phyloP scores from a whole-genome alignment of 2,797 vertebrate species.

The Moxostoma hubbsi region DNA sequence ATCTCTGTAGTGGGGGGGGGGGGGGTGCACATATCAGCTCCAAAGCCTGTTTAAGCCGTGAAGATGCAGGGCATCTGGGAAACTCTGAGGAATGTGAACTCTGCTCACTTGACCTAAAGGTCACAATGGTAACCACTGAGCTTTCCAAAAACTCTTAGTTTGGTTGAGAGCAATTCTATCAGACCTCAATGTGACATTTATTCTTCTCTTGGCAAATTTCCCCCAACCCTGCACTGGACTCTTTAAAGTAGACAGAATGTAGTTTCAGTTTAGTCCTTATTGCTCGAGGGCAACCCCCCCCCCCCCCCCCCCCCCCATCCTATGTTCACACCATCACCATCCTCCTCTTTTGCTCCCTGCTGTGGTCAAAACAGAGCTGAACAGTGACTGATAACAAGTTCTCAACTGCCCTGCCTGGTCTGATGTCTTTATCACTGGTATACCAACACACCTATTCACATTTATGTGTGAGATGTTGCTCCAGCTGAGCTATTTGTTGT shows the following conservation, averaged over 20 bases:
- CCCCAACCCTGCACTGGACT: constrained; percentile 10
- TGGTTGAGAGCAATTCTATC: constrained; percentile 11
- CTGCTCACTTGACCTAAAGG: constrained; percentile 46
- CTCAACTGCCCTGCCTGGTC: constrained; percentile 46
- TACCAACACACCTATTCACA: constrained; percentile 59
- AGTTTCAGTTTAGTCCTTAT: constrained; percentile 20
- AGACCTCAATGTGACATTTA: constrained; percentile 36
- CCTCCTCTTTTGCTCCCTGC: constrained; percentile 36
- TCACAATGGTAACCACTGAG: constrained; percentile 30
- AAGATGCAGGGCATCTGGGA: constrained; percentile 19
- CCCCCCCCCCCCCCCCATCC: constrained; percentile 21
- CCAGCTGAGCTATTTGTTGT: constrained; percentile 43
- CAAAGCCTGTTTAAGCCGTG: not conserved
- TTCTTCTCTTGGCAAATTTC: constrained; percentile 31
- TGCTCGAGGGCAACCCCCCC: constrained; percentile 22
- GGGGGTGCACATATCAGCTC: too few relatives aligned
- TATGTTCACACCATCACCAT: constrained; percentile 19
- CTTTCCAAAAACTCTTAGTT: constrained; percentile 1
- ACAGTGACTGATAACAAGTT: constrained; percentile 48
- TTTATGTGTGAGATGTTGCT: constrained; percentile 45
- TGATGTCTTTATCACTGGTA: constrained; percentile 51
- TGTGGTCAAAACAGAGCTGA: constrained; percentile 44
- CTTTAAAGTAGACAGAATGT: constrained; percentile 13
- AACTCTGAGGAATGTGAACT: constrained; percentile 45
- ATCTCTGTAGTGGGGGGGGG: too few relatives aligned